Evolutionary conservation across 2,113 vertebrate genomes (phyloP).

Genomic region (Podilymbus podiceps): DNA sequence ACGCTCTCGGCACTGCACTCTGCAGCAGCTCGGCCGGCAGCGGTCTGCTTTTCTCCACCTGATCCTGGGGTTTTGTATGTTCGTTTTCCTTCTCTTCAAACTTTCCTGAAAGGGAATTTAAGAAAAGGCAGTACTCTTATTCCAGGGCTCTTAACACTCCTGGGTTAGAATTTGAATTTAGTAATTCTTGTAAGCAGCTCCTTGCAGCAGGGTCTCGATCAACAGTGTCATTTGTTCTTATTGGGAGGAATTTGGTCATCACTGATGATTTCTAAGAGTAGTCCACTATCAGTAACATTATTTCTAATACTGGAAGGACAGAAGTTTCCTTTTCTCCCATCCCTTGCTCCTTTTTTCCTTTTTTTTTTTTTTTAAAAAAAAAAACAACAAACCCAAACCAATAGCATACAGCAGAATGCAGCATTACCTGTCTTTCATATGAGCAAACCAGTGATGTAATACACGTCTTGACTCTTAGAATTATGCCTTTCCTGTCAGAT

Average conservation of each 20-base stretch:
- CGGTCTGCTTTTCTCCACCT: background rate
- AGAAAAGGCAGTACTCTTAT: background rate
- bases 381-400: background rate
- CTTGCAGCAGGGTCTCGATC: background rate
- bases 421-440: rapidly evolving
- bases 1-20: background rate
- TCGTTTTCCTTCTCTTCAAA: background rate
- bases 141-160: background rate
- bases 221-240: background rate
- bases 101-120: background rate
- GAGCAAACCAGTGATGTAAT: background rate
- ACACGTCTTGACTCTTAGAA: background rate
- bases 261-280: background rate
- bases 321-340: background rate
- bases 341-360: background rate
- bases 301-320: background rate
- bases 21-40: background rate
- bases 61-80: rapidly evolving
- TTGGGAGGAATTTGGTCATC: background rate
- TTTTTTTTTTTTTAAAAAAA: no score
- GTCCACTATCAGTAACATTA: background rate
- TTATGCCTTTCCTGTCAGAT: background rate
- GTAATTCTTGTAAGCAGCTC: background rate
- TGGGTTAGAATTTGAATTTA: background rate
- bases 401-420: background rate